Conservation (phyloP, 2,888 invertebrate genomes). For the Iphiclides podalirius region DNA sequence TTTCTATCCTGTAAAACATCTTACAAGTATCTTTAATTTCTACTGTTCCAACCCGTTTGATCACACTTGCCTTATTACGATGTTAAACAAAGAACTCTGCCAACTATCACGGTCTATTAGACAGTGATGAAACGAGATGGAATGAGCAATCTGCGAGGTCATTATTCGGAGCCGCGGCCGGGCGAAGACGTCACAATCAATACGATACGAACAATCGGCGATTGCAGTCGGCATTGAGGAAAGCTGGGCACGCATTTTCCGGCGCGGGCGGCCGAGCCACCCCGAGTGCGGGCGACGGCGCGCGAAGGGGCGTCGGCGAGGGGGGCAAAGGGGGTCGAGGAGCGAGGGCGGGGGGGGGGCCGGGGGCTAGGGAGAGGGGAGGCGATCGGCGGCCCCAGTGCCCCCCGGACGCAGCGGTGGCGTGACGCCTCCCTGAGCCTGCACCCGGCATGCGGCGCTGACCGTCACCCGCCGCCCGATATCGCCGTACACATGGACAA, state of each 20-base stretch:
- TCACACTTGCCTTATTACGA: too few relatives aligned
- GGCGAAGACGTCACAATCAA: constrained; percentile 48
- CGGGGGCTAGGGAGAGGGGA: constrained; percentile 41
- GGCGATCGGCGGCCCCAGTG: constrained; percentile 57
- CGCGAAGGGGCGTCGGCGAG: constrained; percentile 35
- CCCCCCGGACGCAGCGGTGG: constrained; percentile 77
- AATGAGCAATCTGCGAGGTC: constrained; percentile 11
- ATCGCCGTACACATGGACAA: constrained; percentile 79
- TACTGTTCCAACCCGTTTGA: too few relatives aligned
- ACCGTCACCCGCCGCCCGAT: constrained; percentile 72
- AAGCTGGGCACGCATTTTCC: constrained; percentile 71
- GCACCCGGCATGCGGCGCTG: constrained; percentile 72
- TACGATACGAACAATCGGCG: constrained; percentile 53
- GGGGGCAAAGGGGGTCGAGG: constrained; percentile 29
- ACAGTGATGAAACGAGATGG: background rate
- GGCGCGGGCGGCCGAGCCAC: constrained; percentile 47
- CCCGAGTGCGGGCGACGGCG: constrained; percentile 37
- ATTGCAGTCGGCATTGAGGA: constrained; percentile 60
- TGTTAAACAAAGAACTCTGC: too few relatives aligned
- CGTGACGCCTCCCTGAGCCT: constrained; percentile 73
- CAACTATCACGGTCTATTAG: too few relatives aligned
- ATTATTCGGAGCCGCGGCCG: constrained; percentile 24
- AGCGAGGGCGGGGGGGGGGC: constrained; percentile 39
- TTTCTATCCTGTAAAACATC: too few relatives aligned
- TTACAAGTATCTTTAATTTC: too few relatives aligned